phyloP scores from a whole-genome alignment of 2,113 vertebrate genomes.

The Tragelaphus scriptus region DNA sequence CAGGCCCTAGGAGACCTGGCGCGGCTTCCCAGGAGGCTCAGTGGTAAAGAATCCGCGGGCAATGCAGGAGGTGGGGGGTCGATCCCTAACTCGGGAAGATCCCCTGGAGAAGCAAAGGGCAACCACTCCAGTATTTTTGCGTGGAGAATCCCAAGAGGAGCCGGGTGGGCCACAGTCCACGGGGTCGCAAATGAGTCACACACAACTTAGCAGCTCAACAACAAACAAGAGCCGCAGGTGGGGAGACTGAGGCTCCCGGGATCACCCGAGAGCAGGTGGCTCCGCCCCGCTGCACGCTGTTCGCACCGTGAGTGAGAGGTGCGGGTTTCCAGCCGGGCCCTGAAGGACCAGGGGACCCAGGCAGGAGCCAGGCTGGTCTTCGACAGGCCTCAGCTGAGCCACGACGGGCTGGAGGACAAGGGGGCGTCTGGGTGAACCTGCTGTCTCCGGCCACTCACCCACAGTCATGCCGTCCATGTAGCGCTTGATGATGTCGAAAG shows the following conservation, averaged over 20 bases:
- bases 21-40: neutral
- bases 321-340: neutral
- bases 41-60: neutral
- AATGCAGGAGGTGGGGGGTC: neutral
- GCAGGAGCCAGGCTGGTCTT: neutral
- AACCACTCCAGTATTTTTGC: neutral
- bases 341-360: neutral
- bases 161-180: neutral
- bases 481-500: conserved; percentile 95
- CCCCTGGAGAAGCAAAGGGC: neutral
- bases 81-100: neutral
- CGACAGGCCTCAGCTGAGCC: fast-evolving
- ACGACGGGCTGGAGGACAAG: fast-evolving
- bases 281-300: too few species aligned
- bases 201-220: neutral
- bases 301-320: fast-evolving
- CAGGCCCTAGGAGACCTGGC: neutral
- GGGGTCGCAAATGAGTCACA: neutral
- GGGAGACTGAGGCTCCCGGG: neutral
- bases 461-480: conserved; percentile 90
- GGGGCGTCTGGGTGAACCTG: neutral
- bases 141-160: neutral
- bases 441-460: conserved; percentile 83
- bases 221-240: neutral
- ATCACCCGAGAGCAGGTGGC: neutral